Evolutionary conservation across 2,113 vertebrate species (phyloP).

Genomic region (Brienomyrus brachyistius): DNA sequence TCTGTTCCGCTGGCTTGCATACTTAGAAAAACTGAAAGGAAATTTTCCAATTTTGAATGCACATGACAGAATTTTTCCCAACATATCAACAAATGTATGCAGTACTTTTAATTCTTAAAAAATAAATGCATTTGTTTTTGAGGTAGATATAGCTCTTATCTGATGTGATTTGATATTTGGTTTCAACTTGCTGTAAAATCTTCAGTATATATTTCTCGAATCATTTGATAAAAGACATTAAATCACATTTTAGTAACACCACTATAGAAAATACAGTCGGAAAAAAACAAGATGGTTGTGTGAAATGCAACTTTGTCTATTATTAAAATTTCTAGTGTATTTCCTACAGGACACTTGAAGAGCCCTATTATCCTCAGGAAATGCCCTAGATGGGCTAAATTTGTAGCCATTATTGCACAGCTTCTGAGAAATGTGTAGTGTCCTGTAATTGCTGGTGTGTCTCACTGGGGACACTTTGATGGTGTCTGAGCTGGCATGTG

Average conservation of each 20-base stretch:
- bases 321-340: not conserved
- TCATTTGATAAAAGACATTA: not conserved
- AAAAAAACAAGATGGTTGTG: not conserved
- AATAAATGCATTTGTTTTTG: not conserved
- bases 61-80: not conserved
- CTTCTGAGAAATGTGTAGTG: not conserved
- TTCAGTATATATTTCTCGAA: not conserved
- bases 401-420: not conserved
- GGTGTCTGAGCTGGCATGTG: conserved; percentile 67
- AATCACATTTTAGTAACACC: not conserved
- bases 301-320: not conserved
- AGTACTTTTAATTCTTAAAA: not conserved
- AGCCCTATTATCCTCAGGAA: not conserved
- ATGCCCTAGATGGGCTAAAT: not conserved
- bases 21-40: not conserved
- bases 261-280: not conserved
- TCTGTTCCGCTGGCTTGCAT: not conserved
- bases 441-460: conserved; percentile 59
- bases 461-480: conserved; percentile 46
- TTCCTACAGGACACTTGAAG: not conserved
- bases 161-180: not conserved
- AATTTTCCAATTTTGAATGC: not conserved
- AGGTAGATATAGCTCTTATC: not conserved
- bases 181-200: not conserved
- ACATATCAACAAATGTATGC: not conserved